Evolutionary conservation across 1,140 invertebrate genomes (phyloP).

Genomic region (Drosophila orena): DNA sequence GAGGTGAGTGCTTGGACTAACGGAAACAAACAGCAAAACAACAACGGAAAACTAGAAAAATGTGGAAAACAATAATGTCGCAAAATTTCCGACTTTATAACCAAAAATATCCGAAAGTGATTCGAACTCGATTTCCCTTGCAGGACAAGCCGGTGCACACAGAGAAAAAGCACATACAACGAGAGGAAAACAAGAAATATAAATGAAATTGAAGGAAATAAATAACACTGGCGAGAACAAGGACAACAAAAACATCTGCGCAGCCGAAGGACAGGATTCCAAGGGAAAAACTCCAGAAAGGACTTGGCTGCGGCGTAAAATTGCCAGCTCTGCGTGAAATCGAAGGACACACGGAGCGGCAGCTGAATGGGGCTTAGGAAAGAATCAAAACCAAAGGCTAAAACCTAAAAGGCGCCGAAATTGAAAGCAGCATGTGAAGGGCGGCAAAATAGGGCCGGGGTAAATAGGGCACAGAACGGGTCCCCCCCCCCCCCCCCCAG

Average conservation of each 20-base stretch:
- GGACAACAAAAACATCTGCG: slow-evolving; percentile 50
- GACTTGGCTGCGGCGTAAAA: slow-evolving; percentile 62
- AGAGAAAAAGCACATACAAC: neutral
- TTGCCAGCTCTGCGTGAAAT: slow-evolving; percentile 81
- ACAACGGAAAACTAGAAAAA: slow-evolving; percentile 61
- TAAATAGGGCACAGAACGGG: slow-evolving; percentile 17
- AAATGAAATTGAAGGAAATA: slow-evolving; percentile 63
- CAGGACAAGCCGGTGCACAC: slow-evolving; percentile 17
- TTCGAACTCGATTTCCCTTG: slow-evolving; percentile 83
- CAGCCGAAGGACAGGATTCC: neutral
- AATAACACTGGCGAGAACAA: slow-evolving; percentile 71
- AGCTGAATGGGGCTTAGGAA: slow-evolving; percentile 56
- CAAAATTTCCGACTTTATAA: slow-evolving; percentile 84
- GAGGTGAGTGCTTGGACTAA: slow-evolving; percentile 5
- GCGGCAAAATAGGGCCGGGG: slow-evolving; percentile 8
- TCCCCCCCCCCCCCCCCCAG: too few species aligned
- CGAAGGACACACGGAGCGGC: slow-evolving; percentile 54
- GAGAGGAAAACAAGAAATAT: slow-evolving; percentile 50
- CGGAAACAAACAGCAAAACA: slow-evolving; percentile 10
- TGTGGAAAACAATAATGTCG: slow-evolving; percentile 81
- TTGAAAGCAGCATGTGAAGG: slow-evolving; percentile 71
- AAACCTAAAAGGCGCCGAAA: slow-evolving; percentile 74
- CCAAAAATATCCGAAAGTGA: slow-evolving; percentile 85
- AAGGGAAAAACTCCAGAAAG: slow-evolving; percentile 2
- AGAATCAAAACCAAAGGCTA: slow-evolving; percentile 77